Percentiles rank a stretch among this genome's conserved stretches.
phyloP scores from a whole-genome alignment of 2,888 invertebrate genomes.

The Campoletis raptor region DNA sequence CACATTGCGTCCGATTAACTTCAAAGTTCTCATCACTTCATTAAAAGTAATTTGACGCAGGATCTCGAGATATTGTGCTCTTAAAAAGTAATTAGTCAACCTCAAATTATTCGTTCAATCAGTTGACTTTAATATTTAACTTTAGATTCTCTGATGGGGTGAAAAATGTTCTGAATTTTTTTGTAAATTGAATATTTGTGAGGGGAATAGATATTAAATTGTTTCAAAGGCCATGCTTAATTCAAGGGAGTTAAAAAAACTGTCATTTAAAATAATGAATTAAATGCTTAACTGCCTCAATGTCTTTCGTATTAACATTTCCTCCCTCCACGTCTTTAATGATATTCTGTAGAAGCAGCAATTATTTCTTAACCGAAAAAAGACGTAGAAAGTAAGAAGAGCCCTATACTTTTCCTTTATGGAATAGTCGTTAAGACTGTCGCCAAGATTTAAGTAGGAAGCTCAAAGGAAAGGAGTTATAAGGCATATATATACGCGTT shows the following conservation, averaged over 20 bases:
- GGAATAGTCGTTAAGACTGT: constrained; percentile 21
- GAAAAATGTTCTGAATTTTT: background rate
- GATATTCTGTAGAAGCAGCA: background rate
- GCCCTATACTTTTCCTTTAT: constrained; percentile 4
- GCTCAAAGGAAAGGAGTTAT: constrained; percentile 20
- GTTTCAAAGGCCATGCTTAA: background rate
- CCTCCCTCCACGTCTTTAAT: background rate
- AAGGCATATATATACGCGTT: background rate
- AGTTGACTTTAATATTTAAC: background rate
- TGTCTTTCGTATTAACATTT: background rate
- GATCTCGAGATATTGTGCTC: background rate
- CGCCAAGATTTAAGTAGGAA: constrained; percentile 15
- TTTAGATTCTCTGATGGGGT: background rate
- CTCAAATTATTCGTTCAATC: background rate
- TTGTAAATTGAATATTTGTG: background rate
- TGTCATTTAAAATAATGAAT: background rate
- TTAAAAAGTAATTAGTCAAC: background rate
- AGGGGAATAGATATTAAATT: background rate
- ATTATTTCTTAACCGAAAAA: constrained; percentile 3
- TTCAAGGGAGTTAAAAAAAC: background rate
- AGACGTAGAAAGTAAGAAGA: background rate
- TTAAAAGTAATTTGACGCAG: background rate
- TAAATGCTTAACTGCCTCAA: background rate
- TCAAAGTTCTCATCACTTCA: background rate
- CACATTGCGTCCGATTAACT: background rate